phyloP scores from a whole-genome alignment of 2,797 vertebrate genomes.

The Acanthopagrus latus region DNA sequence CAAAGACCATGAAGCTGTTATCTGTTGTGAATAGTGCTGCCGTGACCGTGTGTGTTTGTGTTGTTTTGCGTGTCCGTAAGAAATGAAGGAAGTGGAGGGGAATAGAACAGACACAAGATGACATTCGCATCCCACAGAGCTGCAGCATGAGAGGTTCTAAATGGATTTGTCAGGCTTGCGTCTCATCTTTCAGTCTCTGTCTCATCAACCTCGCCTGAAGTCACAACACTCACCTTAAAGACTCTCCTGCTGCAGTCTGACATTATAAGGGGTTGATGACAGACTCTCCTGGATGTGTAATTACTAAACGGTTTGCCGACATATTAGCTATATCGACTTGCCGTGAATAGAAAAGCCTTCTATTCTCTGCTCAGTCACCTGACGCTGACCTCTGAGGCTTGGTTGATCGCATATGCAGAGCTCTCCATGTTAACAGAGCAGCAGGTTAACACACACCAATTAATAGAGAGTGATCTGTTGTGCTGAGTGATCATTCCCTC shows the following conservation, averaged over 20 bases:
- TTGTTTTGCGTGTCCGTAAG: conserved; percentile 8
- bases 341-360: conserved; percentile 4
- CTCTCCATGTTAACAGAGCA: conserved; percentile 8
- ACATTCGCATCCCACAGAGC: conserved; percentile 49
- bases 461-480: conserved; percentile 11
- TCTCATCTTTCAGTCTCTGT: conserved; percentile 43
- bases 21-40: conserved; percentile 40
- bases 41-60: conserved; percentile 29
- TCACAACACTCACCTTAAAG: conserved; percentile 22
- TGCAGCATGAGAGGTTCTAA: conserved; percentile 14
- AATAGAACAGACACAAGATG: conserved; percentile 32
- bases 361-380: background rate
- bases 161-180: conserved; percentile 52
- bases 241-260: conserved; percentile 15
- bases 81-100: conserved; percentile 3
- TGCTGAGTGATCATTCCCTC: conserved; percentile 33
- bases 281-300: background rate
- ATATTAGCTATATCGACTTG: background rate
- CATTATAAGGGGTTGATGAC: background rate
- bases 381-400: conserved; percentile 8
- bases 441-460: conserved; percentile 27
- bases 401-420: conserved; percentile 19
- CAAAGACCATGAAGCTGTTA: conserved; percentile 59
- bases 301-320: background rate
- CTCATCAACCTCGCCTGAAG: conserved; percentile 31